phyloP scores from a whole-genome alignment of 2,888 invertebrate species.

The Latheticus oryzae region DNA sequence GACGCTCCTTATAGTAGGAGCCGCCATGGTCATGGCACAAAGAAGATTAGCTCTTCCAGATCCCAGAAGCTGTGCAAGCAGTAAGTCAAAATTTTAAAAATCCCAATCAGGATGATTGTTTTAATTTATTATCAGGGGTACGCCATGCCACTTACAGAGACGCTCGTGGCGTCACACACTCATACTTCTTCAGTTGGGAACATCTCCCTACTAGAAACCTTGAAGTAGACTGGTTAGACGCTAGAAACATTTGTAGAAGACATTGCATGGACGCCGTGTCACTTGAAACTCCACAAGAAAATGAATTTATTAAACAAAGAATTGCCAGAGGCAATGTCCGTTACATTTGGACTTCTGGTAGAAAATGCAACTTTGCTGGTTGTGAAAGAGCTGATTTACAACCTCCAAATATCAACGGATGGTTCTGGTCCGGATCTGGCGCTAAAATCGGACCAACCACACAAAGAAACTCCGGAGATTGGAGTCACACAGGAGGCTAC shows the following conservation, averaged over 20 bases:
- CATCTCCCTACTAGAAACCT: slow-evolving; percentile 80
- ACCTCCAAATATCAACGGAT: slow-evolving; percentile 87
- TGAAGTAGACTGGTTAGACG: slow-evolving; percentile 92
- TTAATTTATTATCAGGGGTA: slow-evolving; percentile 72
- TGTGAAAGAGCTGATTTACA: slow-evolving; percentile 85
- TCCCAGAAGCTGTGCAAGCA: slow-evolving; percentile 88
- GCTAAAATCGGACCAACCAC: slow-evolving; percentile 91
- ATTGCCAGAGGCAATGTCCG: slow-evolving; percentile 81
- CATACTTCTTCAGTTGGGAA: slow-evolving; percentile 95
- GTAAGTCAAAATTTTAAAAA: slow-evolving; percentile 70
- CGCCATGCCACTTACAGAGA: slow-evolving; percentile 90
- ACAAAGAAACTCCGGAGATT: slow-evolving; percentile 89
- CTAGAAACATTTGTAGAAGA: slow-evolving; percentile 89
- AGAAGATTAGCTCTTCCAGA: slow-evolving; percentile 88
- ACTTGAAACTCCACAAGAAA: slow-evolving; percentile 90
- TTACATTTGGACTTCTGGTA: slow-evolving; percentile 92
- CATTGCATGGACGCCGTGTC: slow-evolving; percentile 96
- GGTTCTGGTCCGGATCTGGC: slow-evolving; percentile 96
- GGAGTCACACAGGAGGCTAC: slow-evolving; percentile 90
- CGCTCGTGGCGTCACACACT: slow-evolving; percentile 87
- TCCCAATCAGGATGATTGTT: slow-evolving; percentile 2
- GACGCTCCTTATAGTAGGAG: slow-evolving; percentile 75
- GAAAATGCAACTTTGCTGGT: slow-evolving; percentile 93
- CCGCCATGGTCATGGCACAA: slow-evolving; percentile 78
- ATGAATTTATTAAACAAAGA: slow-evolving; percentile 90